Evolutionary conservation across 2,888 invertebrate species (phyloP).

Genomic region (Conops quadrifasciatus): DNA sequence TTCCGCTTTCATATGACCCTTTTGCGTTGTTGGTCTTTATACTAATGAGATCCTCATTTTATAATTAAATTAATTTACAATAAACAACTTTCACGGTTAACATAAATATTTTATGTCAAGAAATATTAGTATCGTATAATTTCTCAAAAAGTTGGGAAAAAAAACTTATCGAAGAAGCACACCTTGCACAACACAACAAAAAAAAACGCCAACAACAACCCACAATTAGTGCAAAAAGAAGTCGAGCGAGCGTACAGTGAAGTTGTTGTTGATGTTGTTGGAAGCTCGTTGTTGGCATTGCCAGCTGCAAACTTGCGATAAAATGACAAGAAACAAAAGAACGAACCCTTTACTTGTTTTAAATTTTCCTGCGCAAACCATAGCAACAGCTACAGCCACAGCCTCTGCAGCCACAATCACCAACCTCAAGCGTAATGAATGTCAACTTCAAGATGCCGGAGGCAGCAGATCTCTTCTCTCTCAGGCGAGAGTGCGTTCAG

Average conservation of each 20-base stretch:
- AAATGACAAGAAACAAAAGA: not conserved
- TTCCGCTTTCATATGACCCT: no score
- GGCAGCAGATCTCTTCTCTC: not conserved
- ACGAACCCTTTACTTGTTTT: conserved; percentile 9
- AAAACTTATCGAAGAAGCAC: no score
- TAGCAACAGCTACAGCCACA: conserved; percentile 2
- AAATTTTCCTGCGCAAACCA: not conserved
- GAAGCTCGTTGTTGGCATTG: conserved; percentile 19
- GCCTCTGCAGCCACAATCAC: conserved; percentile 6
- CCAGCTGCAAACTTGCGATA: conserved; percentile 14
- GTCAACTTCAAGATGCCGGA: conserved; percentile 20
- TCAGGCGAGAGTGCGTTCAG: not conserved
- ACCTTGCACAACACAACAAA: not conserved
- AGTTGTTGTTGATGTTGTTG: not conserved
- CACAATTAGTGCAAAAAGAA: conserved; percentile 16
- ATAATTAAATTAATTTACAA: no score
- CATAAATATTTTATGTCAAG: no score
- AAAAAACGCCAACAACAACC: not conserved
- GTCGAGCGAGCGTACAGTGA: no score
- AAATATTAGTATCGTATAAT: no score
- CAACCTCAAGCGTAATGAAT: conserved; percentile 16
- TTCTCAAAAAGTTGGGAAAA: no score
- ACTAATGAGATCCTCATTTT: no score
- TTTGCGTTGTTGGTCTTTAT: no score
- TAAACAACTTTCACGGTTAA: no score